phyloP scores from a whole-genome alignment of 2,888 invertebrate genomes.

The Drepanosiphum platanoidis region DNA sequence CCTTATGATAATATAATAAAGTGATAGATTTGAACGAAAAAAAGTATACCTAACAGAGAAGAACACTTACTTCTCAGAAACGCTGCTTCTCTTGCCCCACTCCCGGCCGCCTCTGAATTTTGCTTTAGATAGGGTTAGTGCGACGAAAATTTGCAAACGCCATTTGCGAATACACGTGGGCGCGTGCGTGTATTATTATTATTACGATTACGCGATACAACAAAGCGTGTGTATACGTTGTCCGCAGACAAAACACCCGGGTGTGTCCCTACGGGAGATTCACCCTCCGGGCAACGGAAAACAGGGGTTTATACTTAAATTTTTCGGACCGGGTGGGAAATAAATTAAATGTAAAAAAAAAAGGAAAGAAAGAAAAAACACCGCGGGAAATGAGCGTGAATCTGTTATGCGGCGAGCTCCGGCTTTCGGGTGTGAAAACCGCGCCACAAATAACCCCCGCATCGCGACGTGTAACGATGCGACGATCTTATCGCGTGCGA shows the following conservation, averaged over 20 bases:
- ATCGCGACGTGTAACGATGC: background rate
- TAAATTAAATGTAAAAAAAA: no score
- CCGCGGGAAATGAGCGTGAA: background rate
- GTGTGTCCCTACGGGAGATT: conserved; percentile 18
- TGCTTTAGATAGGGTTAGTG: no score
- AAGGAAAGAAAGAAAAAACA: background rate
- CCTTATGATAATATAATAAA: no score
- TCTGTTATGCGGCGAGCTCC: background rate
- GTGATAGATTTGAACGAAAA: no score
- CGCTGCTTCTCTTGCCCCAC: no score
- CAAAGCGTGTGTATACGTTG: no score
- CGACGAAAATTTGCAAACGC: background rate
- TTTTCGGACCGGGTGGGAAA: background rate
- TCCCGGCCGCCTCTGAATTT: no score
- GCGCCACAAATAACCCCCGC: background rate
- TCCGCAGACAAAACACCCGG: background rate
- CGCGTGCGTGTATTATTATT: background rate
- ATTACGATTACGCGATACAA: background rate
- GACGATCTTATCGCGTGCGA: background rate
- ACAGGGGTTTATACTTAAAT: conserved; percentile 33
- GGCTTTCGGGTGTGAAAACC: background rate
- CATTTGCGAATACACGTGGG: background rate
- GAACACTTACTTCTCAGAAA: no score
- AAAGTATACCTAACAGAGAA: no score
- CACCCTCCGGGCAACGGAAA: background rate